phyloP scores from a whole-genome alignment of 2,797 vertebrate genomes.

The Enteromius treurensis region DNA sequence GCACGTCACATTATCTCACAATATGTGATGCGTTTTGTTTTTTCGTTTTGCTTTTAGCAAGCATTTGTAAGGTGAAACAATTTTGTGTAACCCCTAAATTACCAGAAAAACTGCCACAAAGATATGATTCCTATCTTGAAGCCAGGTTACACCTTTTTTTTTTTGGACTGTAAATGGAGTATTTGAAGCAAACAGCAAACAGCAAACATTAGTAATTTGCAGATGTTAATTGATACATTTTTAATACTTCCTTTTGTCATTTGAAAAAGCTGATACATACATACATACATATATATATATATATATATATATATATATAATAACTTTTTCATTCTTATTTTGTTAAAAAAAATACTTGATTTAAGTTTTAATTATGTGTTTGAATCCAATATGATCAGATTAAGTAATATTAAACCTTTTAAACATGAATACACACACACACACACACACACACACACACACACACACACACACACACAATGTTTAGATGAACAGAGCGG shows the following conservation, averaged over 20 bases:
- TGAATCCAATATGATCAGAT: background rate
- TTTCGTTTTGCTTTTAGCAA: background rate
- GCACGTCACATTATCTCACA: background rate
- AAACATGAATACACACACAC: background rate
- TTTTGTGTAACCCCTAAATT: background rate
- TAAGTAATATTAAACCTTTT: background rate
- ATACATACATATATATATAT: background rate
- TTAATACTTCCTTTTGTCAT: background rate
- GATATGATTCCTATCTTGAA: background rate
- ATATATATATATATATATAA: too few species aligned
- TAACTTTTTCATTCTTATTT: background rate
- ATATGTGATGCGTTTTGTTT: background rate
- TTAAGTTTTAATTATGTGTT: background rate
- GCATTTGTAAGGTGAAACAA: background rate
- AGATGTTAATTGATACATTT: background rate
- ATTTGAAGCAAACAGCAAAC: background rate
- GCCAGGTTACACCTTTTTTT: background rate
- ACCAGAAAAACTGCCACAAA: background rate
- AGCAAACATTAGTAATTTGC: background rate
- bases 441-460: background rate
- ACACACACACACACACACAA: background rate
- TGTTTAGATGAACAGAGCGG: slow-evolving; percentile 2
- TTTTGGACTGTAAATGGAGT: background rate
- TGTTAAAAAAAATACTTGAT: background rate
- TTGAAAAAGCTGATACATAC: background rate